Conservation (phyloP, 2,888 invertebrate genomes). For the Biston stratarius region DNA sequence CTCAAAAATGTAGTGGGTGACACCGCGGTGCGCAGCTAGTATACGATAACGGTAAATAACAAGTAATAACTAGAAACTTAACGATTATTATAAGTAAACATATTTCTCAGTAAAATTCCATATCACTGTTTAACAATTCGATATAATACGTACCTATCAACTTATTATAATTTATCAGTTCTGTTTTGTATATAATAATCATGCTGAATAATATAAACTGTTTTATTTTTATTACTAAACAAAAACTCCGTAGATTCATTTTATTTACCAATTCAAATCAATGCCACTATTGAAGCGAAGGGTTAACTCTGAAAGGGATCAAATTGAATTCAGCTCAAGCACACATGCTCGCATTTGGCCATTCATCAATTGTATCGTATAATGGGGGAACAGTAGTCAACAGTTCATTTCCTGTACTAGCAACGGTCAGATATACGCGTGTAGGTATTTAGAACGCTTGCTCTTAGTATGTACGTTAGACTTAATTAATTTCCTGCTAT, state of each 20-base stretch:
- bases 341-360: slow-evolving; percentile 76
- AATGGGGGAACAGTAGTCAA: slow-evolving; percentile 77
- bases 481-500: slow-evolving; percentile 49
- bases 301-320: slow-evolving; percentile 78
- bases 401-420: slow-evolving; percentile 70
- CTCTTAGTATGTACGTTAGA: slow-evolving; percentile 33
- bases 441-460: slow-evolving; percentile 34
- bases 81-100: not conserved
- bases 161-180: not conserved
- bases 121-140: not conserved
- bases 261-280: slow-evolving; percentile 81
- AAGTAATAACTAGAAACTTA: not conserved
- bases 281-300: slow-evolving; percentile 72
- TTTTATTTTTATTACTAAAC: slow-evolving; percentile 7
- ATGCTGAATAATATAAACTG: slow-evolving; percentile 5
- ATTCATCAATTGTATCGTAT: slow-evolving; percentile 81
- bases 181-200: not conserved
- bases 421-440: slow-evolving; percentile 49
- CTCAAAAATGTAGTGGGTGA: too few relatives aligned
- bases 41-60: too few relatives aligned
- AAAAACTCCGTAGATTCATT: slow-evolving; percentile 46
- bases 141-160: not conserved
- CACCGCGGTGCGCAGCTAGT: too few relatives aligned
- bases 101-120: slow-evolving; percentile 11
- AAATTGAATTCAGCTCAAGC: slow-evolving; percentile 79